Evolutionary conservation across 35 echinoderm and acorn worm species (phyloP), one percentile per base, ranked within the genome.

Genomic region (Nesometra sesokonis): DNA sequence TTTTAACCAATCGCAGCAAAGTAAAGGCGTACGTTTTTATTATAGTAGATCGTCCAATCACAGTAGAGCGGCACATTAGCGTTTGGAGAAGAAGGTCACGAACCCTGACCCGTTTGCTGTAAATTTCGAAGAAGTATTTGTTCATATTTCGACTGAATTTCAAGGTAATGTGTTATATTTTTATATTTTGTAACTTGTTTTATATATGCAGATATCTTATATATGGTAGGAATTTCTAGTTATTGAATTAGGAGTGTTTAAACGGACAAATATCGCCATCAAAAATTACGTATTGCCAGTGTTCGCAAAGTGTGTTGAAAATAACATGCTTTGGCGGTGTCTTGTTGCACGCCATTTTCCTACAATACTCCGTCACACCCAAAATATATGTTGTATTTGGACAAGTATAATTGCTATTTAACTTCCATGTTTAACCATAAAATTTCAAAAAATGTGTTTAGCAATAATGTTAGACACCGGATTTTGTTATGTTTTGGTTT

Each of bases 401-500:
- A 67, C 9, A 67, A 19, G 52, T 67, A 67, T 17, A 67, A 13
- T 5, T 67, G 52, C 52, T 13, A 17, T 67, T 67, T 67, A 67
- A 67, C 52, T 67, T 67, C 21, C 52, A 67, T 27, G 7, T 67
- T 67, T 27, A 17, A 27, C 52, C 52, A 1, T 67, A 27, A 67
- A 67, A 67, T 13, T 27, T 67, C 23, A 3, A 67, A 67, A 67
- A 67, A 67, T 67, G 52, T 9, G 52, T 27, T 2, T 3, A 27
- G 2, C 52, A 67, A 67, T 67, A 9, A 19, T 67, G 52, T 67
- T 67, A 67, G 52, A 67, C 52, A 67, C 52, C 52, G 23, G 7
- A 67, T 67, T 67, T 67, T 67, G 52, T 67, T 67, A 67, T 67
- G 52, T 67, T 67, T 67, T 67, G 52, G 52, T 67, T 67, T 67